A percentile compares a stretch with the other conserved stretches of the same genome.
phyloP scores from a whole-genome alignment of 2,797 vertebrate species.

The Hemitrygon akajei region DNA sequence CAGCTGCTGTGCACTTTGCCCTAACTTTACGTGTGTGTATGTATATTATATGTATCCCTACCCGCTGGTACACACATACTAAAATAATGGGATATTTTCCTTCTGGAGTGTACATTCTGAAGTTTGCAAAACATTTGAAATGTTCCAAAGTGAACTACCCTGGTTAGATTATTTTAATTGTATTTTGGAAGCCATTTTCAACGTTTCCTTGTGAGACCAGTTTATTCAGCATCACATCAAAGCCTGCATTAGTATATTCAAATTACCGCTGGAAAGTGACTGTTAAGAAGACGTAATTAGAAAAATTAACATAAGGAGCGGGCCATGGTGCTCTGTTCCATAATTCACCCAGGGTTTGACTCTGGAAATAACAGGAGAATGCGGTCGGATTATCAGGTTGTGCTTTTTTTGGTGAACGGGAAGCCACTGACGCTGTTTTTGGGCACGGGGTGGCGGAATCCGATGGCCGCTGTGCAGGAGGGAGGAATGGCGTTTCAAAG shows the following conservation, averaged over 20 bases:
- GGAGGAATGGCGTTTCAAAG: not conserved
- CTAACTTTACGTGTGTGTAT: not conserved
- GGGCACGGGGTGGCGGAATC: no score
- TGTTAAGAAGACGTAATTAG: not conserved
- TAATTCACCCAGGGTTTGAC: not conserved
- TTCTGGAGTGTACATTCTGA: not conserved
- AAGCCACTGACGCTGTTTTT: no score
- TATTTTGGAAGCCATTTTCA: not conserved
- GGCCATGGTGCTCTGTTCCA: not conserved
- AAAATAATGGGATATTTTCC: not conserved
- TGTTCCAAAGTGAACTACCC: conserved; percentile 12
- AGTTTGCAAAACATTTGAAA: not conserved
- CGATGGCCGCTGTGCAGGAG: no score
- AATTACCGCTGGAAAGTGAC: not conserved
- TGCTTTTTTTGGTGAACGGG: no score
- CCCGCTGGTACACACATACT: no score
- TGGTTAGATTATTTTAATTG: not conserved
- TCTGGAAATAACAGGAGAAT: not conserved
- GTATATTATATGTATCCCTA: no score
- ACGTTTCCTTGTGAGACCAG: not conserved
- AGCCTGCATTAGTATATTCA: not conserved
- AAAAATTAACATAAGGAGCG: not conserved
- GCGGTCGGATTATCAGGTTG: not conserved
- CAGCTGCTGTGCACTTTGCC: conserved; percentile 70
- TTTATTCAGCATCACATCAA: conserved; percentile 19